A percentile compares a stretch with the other conserved stretches of the same genome.
Conservation (phyloP, 2,888 invertebrate species). For the Pterostichus madidus region DNA sequence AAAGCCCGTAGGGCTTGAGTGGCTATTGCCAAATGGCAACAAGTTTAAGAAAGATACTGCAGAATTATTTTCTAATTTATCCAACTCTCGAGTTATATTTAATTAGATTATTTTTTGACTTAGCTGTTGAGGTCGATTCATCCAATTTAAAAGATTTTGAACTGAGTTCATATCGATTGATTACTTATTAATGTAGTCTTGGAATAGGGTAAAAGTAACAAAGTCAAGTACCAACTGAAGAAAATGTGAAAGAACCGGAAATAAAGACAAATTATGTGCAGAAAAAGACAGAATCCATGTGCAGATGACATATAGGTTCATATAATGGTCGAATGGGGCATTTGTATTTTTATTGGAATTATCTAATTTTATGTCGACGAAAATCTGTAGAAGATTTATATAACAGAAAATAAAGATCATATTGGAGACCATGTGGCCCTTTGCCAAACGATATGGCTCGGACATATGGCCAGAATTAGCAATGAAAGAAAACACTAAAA, state of each 20-base stretch:
- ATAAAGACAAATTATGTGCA: constrained; percentile 25
- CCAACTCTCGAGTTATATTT: too few species aligned
- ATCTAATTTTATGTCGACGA: constrained; percentile 51
- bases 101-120: too few species aligned
- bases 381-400: constrained; percentile 53
- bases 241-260: background rate
- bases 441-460: constrained; percentile 55
- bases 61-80: too few species aligned
- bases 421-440: constrained; percentile 43
- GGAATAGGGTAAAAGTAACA: background rate
- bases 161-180: too few species aligned
- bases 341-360: constrained; percentile 61
- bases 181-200: too few species aligned
- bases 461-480: constrained; percentile 55
- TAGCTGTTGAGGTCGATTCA: too few species aligned
- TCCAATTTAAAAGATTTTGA: too few species aligned
- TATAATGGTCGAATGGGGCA: constrained; percentile 54
- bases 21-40: too few species aligned
- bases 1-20: too few species aligned
- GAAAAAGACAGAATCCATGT: background rate
- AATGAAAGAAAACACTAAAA: constrained; percentile 30
- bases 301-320: constrained; percentile 48
- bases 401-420: constrained; percentile 38
- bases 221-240: background rate
- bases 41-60: too few species aligned